Evolutionary conservation across 2,113 vertebrate genomes (phyloP), one percentile per base, ranked within the genome.

Genomic region (Onychorhynchus coronatus): DNA sequence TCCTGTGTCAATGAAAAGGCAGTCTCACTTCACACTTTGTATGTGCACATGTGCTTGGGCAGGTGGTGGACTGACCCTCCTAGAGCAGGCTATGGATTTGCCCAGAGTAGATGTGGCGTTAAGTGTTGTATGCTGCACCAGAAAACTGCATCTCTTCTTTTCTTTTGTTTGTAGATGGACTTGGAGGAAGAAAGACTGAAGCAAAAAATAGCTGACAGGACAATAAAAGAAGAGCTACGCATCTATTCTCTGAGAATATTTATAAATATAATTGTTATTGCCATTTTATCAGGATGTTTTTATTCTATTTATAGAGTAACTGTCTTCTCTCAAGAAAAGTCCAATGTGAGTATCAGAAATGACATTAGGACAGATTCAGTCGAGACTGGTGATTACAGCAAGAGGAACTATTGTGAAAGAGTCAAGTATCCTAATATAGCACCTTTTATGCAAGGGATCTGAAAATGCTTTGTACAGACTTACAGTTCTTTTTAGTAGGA

Each of bases 301-400:
- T 99, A 99, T 94, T 97, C 98, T 67, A 99, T 99, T 94, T 99
- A 99, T 84, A 56, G n/a, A 63, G 99, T 98, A 71, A 99, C 99
- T 49, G 93, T 97, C 89, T 99, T 98, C 97, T 99, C 99, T 8
- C 99, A 99, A 92, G 93, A 97, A 67, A 97, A 97, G 55, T 97
- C 97, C 25, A 95, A 7, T 6, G 98, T 98, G 85, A 98, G 97
- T 96, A 90, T 85, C 49, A 42, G 70, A 49, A 25, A 13, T 58
- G 18, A 66, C 24, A 11, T 39, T 39, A 77, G 52, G 28, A 65
- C 53, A 81, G 22, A 63, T 74, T 58, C 35, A 46, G 0, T 61
- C 0, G 2, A 42, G 52, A 56, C 35, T 82, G 56, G 14, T 79
- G 68, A 92, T 81, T 73, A 53, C 76, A 81, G 72, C 62, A 94